Evolutionary conservation across 2,113 vertebrate species (phyloP).

Genomic region (Xenopus laevis): DNA sequence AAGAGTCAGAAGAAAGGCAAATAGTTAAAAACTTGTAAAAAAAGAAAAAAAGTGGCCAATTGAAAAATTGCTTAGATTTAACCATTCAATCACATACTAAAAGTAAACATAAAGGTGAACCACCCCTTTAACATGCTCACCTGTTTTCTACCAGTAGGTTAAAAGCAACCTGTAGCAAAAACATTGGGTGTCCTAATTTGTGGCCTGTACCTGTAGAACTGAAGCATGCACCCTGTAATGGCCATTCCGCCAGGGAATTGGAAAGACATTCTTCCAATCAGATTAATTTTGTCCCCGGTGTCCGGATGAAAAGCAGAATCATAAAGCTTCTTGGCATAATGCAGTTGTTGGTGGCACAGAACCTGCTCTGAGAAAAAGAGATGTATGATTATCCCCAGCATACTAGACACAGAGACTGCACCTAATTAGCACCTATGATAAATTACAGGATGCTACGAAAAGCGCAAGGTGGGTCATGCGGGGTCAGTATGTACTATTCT

Average conservation of each 20-base stretch:
- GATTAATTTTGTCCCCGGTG: conserved; percentile 92
- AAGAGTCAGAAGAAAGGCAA: too few relatives aligned
- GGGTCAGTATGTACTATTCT: too few relatives aligned
- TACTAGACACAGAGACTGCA: fast-evolving
- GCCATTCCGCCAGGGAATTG: conserved; percentile 97
- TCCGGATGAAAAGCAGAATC: conserved; percentile 97
- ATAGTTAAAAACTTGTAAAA: too few relatives aligned
- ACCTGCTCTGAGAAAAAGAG: conserved; percentile 68
- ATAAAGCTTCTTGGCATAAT: conserved; percentile 95
- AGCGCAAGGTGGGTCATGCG: not conserved
- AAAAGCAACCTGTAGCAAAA: too few relatives aligned
- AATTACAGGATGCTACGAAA: not conserved
- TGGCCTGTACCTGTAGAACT: conserved; percentile 86
- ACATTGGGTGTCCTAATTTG: too few relatives aligned
- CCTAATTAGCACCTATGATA: fast-evolving
- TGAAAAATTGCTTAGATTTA: too few relatives aligned
- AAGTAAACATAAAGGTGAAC: too few relatives aligned
- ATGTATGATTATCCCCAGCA: conserved; percentile 23
- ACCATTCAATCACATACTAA: too few relatives aligned
- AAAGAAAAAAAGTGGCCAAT: too few relatives aligned
- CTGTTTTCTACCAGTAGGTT: too few relatives aligned
- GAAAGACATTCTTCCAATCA: conserved; percentile 97
- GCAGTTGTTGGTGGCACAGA: conserved; percentile 77
- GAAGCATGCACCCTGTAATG: conserved; percentile 93
- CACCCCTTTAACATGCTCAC: too few relatives aligned